Evolutionary conservation across 2,888 invertebrate genomes (phyloP).

Genomic region (Mayetiola destructor): DNA sequence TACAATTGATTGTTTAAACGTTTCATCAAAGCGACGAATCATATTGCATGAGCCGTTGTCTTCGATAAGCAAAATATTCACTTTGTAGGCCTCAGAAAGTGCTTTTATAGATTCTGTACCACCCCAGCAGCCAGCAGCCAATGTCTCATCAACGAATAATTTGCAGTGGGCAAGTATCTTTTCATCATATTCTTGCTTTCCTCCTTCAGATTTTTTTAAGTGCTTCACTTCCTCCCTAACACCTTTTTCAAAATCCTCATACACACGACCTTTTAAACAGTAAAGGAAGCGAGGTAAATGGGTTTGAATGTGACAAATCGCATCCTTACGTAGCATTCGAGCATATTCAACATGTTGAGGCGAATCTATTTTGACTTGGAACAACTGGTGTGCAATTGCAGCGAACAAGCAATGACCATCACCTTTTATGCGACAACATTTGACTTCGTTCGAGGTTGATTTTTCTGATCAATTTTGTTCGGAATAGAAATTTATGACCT

Average conservation of each 20-base stretch:
- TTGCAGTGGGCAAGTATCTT: neutral
- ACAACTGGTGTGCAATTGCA: neutral
- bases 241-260: too few relatives aligned
- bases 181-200: neutral
- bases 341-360: neutral
- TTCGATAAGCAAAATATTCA: neutral
- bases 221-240: too few relatives aligned
- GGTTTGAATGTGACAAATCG: neutral
- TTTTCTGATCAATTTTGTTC: too few relatives aligned
- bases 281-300: neutral
- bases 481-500: too few relatives aligned
- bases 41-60: neutral
- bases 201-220: neutral
- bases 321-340: neutral
- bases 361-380: neutral
- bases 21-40: neutral
- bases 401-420: neutral
- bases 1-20: neutral
- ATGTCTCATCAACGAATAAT: neutral
- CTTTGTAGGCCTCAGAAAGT: neutral
- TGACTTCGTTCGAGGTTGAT: too few relatives aligned
- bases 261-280: neutral
- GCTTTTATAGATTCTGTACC: neutral
- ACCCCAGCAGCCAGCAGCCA: neutral
- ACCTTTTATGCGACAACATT: neutral